Evolutionary conservation across 1,140 invertebrate genomes (phyloP).

Genomic region (Pteromalus puparum): DNA sequence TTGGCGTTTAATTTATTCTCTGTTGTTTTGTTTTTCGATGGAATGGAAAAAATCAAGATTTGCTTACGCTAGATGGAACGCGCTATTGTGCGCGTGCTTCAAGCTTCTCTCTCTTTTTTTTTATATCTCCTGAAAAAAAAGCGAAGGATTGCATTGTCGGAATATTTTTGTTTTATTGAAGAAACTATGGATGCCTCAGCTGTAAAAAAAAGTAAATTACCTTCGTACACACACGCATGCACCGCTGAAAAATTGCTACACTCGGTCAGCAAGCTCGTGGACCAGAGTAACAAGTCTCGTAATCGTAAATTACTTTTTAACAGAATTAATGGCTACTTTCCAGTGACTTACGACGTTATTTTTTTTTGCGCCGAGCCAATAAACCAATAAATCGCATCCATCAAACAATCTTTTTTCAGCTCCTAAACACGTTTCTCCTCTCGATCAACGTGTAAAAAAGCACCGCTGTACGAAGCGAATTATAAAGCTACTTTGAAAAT

Average conservation of each 20-base stretch:
- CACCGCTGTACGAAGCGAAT: no score
- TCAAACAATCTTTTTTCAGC: neutral
- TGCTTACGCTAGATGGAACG: no score
- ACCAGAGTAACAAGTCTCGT: neutral
- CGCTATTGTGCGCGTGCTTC: neutral
- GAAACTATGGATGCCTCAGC: no score
- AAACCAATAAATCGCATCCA: neutral
- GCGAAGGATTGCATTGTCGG: no score
- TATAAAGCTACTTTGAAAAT: neutral
- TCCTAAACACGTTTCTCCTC: neutral
- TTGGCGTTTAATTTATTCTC: neutral
- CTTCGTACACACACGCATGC: no score
- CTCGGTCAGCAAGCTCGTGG: neutral
- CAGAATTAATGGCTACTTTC: neutral
- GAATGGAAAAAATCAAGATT: neutral
- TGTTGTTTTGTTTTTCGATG: neutral
- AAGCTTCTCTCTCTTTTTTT: no score
- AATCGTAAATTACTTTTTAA: constrained; percentile 2
- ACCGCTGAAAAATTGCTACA: neutral
- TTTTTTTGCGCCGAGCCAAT: neutral
- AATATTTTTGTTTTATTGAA: no score
- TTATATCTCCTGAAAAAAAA: no score
- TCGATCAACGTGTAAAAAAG: neutral
- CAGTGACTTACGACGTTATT: neutral
- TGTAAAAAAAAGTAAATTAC: neutral